These are phyloP conservation scores for Anarsia innoxiella DNA, from an alignment of 2,888 invertebrate genomes.

Conservation along the genomic window DNA sequence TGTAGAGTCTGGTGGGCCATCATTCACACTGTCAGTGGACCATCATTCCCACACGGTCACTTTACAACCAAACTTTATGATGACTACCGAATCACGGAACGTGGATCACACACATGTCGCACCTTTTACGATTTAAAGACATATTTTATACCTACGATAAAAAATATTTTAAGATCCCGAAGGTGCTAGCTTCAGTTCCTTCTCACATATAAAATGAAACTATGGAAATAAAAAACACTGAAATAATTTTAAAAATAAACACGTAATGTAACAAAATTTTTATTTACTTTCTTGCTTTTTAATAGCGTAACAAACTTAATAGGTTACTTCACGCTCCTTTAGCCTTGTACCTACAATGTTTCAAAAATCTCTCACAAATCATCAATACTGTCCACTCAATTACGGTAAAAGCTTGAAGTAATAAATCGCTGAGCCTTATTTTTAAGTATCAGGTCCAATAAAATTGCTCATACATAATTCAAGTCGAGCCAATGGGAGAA, in stretches of 20 bases:
- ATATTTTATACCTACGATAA: too few species aligned
- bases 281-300: too few species aligned
- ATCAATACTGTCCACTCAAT: conserved; percentile 4
- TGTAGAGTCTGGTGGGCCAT: neutral
- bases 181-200: neutral
- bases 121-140: too few species aligned
- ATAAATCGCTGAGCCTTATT: conserved; percentile 12
- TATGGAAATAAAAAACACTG: too few species aligned
- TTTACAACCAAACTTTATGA: neutral
- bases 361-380: too few species aligned
- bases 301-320: too few species aligned
- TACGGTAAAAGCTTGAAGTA: conserved; percentile 10
- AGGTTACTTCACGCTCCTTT: too few species aligned
- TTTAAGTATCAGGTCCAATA: conserved; percentile 16
- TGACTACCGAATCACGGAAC: neutral
- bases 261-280: too few species aligned
- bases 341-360: too few species aligned
- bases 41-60: neutral
- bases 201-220: neutral
- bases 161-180: too few species aligned
- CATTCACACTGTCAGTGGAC: neutral
- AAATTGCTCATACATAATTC: conserved; percentile 17
- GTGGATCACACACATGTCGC: too few species aligned
- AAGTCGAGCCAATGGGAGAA: conserved; percentile 14
- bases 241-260: too few species aligned